Evolutionary conservation across 2,113 vertebrate species (phyloP).

Genomic region (Nematolebias whitei): DNA sequence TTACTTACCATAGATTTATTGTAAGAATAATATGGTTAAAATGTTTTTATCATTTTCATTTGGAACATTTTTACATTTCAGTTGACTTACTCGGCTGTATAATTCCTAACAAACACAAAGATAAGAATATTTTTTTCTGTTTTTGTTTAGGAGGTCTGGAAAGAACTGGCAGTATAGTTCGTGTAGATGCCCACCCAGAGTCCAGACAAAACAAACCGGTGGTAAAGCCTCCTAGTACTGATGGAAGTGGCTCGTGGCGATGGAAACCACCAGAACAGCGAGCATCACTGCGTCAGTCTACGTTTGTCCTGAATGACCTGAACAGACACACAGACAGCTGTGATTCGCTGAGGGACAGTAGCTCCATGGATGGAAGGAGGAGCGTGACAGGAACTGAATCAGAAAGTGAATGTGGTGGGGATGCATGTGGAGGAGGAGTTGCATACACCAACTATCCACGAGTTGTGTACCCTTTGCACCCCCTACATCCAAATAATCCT

Average conservation of each 20-base stretch:
- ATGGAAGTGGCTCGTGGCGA: constrained; percentile 93
- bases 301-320: constrained; percentile 89
- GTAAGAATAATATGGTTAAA: too few relatives aligned
- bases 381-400: constrained; percentile 71
- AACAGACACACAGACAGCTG: constrained; percentile 90
- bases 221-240: constrained; percentile 89
- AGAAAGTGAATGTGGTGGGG: constrained; percentile 53
- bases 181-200: constrained; percentile 93
- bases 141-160: constrained; percentile 55
- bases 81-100: neutral
- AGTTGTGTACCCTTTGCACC: constrained; percentile 64
- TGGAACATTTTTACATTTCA: neutral
- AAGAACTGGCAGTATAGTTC: constrained; percentile 83
- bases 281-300: constrained; percentile 84
- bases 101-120: neutral
- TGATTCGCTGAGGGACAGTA: constrained; percentile 87
- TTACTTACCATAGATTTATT: too few relatives aligned
- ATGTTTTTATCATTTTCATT: too few relatives aligned
- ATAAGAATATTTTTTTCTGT: neutral
- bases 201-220: constrained; percentile 82
- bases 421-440: constrained; percentile 33
- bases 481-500: constrained; percentile 57
- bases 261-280: constrained; percentile 91
- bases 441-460: constrained; percentile 57
- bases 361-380: constrained; percentile 85